Evolutionary conservation across 2,113 vertebrate genomes (phyloP), one percentile per base, ranked within the genome.

Genomic region (Galbula dea): DNA sequence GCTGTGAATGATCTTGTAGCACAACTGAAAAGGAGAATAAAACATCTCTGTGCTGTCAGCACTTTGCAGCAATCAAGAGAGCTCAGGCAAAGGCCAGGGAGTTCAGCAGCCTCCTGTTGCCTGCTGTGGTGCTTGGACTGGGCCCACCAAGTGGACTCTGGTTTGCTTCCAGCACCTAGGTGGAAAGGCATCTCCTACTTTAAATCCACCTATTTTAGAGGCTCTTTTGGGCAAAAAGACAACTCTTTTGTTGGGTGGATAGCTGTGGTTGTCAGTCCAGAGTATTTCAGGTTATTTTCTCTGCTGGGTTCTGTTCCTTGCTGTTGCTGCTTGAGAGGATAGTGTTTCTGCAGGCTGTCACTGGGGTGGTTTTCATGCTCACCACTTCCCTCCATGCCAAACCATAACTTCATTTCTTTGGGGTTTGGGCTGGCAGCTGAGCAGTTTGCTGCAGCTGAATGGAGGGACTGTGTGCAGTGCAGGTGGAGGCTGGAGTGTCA

Each of bases 261-360:
- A n/a, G n/a, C n/a, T 41, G 37, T 24, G 41, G 76, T 77, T 89
- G 85, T 89, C 37, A 67, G 43, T 34, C 67, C 59, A n/a, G 67
- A 61, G 45, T 83, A 48, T 73, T 68, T 80, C 24, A 34, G 63
- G 63, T 18, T 80, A 19, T 85, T 89, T 94, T 89, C 89, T 65
- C 2, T 48, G 69, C 39, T 36, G 61, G 24, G 68, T 86, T 80
- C 20, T 84, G 57, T 32, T 6, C 55, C 67, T 49, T 29, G 8
- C 34, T 34, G 39, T 48, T 58, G 37, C 55, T 75, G 81, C 32
- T 62, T 21, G 69, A 55, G 66, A 36, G 58, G 62, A 34, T 45
- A 20, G 23, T 51, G 46, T 65, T 88, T 80, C 57, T 85, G n/a
- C 58, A 32, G 37, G 2, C 48, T 39, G 61, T 69, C 49, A 32